phyloP scores from a whole-genome alignment of 1,140 invertebrate species.

The Acarapis woodi region DNA sequence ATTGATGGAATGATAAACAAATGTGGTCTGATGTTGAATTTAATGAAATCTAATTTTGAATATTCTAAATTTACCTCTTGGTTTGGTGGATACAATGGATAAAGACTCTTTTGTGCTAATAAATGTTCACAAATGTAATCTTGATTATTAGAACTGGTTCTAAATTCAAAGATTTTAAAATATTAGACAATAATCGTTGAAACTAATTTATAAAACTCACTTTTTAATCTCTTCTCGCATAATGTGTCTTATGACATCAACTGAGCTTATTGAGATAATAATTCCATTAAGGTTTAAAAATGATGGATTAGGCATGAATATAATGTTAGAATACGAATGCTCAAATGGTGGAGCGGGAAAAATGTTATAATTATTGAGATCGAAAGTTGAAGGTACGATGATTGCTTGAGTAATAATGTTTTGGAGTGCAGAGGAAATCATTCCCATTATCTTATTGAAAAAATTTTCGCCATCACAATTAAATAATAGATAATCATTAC shows the following conservation, averaged over 20 bases:
- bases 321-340: slow-evolving; percentile 7
- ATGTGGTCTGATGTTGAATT: slow-evolving; percentile 33
- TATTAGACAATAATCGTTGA: too few species aligned
- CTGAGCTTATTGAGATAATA: slow-evolving; percentile 40
- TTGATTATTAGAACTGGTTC: slow-evolving; percentile 25
- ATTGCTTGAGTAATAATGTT: slow-evolving; percentile 35
- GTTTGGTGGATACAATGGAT: slow-evolving; percentile 43
- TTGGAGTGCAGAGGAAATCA: neutral
- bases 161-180: neutral
- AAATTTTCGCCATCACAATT: slow-evolving; percentile 1
- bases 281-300: slow-evolving; percentile 42
- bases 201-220: slow-evolving; percentile 25
- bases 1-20: slow-evolving; percentile 52
- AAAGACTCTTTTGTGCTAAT: slow-evolving; percentile 40
- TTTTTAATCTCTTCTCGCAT: slow-evolving; percentile 38
- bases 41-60: slow-evolving; percentile 22
- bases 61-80: slow-evolving; percentile 34
- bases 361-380: slow-evolving; percentile 38
- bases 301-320: slow-evolving; percentile 39
- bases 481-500: slow-evolving; percentile 1
- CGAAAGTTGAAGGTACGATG: slow-evolving; percentile 38
- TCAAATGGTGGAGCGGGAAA: slow-evolving; percentile 42
- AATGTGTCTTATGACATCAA: slow-evolving; percentile 48
- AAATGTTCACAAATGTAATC: slow-evolving; percentile 38
- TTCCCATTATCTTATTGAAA: slow-evolving; percentile 3